Percentiles rank a stretch among this genome's conserved stretches.
Evolutionary conservation across 2,113 vertebrate species (phyloP).

Genomic region (Atractosteus spatula): DNA sequence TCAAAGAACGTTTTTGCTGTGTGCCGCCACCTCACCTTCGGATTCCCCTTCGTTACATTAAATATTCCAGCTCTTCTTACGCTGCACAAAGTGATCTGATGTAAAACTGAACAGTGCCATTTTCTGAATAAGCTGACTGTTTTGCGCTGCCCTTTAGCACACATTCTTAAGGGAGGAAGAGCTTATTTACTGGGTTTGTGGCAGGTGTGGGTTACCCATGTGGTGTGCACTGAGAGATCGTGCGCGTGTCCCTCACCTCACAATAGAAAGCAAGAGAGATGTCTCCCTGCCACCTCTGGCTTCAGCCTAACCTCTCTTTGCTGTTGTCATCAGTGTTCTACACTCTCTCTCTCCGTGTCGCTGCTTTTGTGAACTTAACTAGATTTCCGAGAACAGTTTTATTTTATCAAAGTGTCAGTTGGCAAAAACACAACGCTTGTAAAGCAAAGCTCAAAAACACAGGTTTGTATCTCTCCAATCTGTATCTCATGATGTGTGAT

Average conservation of each 20-base stretch:
- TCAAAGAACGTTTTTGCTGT: no score
- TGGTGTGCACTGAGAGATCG: constrained; percentile 20
- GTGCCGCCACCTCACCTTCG: no score
- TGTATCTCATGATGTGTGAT: constrained; percentile 35
- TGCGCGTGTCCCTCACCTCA: no score
- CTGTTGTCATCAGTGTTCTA: neutral
- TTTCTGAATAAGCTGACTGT: no score
- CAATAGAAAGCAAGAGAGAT: neutral
- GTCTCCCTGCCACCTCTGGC: neutral
- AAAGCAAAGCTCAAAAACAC: constrained; percentile 45
- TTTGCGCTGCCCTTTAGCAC: neutral
- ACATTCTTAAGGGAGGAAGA: constrained; percentile 19
- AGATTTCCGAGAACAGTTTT: constrained; percentile 23
- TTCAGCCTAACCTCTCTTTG: neutral
- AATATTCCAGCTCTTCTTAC: no score
- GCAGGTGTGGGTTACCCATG: constrained; percentile 49
- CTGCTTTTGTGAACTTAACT: neutral
- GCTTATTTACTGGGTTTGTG: constrained; percentile 34
- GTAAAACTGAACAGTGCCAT: neutral
- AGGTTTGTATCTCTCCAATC: constrained; percentile 28
- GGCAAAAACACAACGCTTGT: constrained; percentile 46
- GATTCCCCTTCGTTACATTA: no score
- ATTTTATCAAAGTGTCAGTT: constrained; percentile 53
- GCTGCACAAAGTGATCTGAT: no score
- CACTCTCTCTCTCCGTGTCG: neutral